Percentiles rank a stretch among this genome's conserved stretches.
Conservation (phyloP, 2,888 invertebrate species). For the Nephrotoma flavescens region DNA sequence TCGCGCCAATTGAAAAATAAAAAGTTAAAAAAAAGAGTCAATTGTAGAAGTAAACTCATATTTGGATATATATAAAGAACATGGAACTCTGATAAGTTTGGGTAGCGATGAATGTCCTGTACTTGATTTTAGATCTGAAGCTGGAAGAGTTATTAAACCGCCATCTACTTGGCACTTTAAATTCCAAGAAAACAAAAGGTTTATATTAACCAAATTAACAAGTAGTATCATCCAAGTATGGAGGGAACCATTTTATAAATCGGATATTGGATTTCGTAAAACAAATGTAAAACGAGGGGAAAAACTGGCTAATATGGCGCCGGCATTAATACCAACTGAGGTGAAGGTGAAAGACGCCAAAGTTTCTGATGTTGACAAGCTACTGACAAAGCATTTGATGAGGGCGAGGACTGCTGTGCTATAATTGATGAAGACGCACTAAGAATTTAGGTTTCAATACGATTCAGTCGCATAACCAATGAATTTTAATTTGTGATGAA, state of each 20-base stretch:
- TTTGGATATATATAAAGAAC: not conserved
- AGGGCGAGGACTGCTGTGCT: not conserved
- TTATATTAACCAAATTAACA: not conserved
- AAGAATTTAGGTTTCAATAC: too few relatives aligned
- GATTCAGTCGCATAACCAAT: too few relatives aligned
- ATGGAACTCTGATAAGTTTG: not conserved
- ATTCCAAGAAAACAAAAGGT: not conserved
- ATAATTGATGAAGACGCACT: too few relatives aligned
- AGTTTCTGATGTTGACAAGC: not conserved
- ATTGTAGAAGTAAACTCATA: not conserved
- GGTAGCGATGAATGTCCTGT: not conserved
- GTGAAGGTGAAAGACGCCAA: not conserved
- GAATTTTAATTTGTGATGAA: too few relatives aligned
- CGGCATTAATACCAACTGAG: not conserved
- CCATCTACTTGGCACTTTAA: not conserved
- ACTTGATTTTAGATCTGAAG: not conserved
- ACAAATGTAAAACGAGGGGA: not conserved
- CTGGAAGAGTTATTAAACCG: not conserved
- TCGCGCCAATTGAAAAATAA: not conserved
- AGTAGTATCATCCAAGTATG: not conserved
- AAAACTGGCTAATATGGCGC: not conserved
- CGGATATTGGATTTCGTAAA: not conserved
- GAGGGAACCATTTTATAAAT: not conserved
- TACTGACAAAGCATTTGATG: not conserved
- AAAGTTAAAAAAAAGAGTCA: too few relatives aligned